Base-by-base conservation (phyloP, 2,797 vertebrate genomes). In the Rhyacichthys aspro region DNA sequence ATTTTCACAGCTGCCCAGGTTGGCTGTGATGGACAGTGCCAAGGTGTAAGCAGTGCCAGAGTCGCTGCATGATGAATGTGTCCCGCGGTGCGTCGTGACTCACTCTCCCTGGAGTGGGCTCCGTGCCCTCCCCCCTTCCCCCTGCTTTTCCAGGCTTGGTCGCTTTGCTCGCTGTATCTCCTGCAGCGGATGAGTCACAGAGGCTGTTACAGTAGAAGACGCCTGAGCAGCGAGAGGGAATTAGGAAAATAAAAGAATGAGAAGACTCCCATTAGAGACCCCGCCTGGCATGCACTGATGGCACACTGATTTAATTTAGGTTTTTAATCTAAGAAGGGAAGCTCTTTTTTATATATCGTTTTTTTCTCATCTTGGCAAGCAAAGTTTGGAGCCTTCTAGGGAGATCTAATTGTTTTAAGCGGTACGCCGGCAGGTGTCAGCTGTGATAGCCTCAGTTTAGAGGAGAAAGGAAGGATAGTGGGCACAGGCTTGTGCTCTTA, bases 121-220 rank as follows among this genome's bases (percentile, higher is more conserved):
- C 59, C 8, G 53, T 75, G 74, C 82, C 75, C 78, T 67, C 81
- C 33, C 9, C 4, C 34, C 12, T 17, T 8, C 19, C 19, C 23
- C 12, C 10, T 18, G 8, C 34, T 6, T 15, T 61, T 66, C 59
- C 74, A 78, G 77, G 66, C 82, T 50, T 17, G 61, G 76, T 76
- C 76, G 70, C 76, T 70, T 58, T 65, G 60, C 69, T 74, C 55
- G 52, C 44, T 38, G 42, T 61, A 59, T 64, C 82, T 81, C 63
- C 86, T 84, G 79, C 83, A 83, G 84, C 74, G 68, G 82, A 90
- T 90, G 90, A 90, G 85, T 89, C 89, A 91, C 79, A 87, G 74
- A 82, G 81, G 78, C 83, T 83, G 80, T 69, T 87, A 81, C 79
- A 80, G 81, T 81, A 74, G 67, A 56, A 68, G 72, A 74, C 23